These are phyloP conservation scores for Arvicanthis niloticus DNA, from an alignment of 2,113 vertebrate genomes.

Conservation along the genomic window DNA sequence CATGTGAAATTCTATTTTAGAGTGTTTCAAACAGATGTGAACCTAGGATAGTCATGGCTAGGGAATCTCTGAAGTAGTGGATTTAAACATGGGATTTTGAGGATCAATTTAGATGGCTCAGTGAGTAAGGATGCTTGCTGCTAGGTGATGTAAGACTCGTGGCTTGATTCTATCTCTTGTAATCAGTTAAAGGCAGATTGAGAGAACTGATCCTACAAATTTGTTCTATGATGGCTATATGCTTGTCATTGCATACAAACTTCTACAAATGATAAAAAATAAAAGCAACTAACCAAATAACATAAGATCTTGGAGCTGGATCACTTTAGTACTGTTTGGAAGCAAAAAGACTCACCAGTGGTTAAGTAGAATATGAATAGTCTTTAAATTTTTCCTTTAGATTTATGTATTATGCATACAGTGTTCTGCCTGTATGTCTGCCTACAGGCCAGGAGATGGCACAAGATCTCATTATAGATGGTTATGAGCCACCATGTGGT, in stretches of 20 bases:
- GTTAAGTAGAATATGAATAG: neutral
- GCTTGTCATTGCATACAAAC: neutral
- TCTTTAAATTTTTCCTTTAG: neutral
- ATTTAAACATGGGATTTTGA: neutral
- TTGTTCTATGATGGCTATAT: neutral
- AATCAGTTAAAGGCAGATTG: neutral
- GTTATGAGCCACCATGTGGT: no score
- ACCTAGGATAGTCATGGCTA: neutral
- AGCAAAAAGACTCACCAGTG: neutral
- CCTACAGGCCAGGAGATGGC: no score
- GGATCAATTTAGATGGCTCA: neutral
- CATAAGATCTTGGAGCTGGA: neutral
- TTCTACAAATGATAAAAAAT: neutral
- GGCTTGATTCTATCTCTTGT: neutral
- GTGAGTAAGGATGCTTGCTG: neutral
- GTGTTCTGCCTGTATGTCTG: no score
- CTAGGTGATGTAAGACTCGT: neutral
- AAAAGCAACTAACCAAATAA: neutral
- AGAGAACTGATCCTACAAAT: neutral
- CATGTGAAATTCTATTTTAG: conserved; percentile 14
- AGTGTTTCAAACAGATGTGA: neutral
- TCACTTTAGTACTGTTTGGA: neutral
- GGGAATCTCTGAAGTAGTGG: neutral
- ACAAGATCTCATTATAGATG: no score
- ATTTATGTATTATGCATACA: neutral